These are phyloP conservation scores for Amphiura filiformis DNA, from an alignment of 35 echinoderm and acorn worm genomes.

Conservation along the genomic window DNA sequence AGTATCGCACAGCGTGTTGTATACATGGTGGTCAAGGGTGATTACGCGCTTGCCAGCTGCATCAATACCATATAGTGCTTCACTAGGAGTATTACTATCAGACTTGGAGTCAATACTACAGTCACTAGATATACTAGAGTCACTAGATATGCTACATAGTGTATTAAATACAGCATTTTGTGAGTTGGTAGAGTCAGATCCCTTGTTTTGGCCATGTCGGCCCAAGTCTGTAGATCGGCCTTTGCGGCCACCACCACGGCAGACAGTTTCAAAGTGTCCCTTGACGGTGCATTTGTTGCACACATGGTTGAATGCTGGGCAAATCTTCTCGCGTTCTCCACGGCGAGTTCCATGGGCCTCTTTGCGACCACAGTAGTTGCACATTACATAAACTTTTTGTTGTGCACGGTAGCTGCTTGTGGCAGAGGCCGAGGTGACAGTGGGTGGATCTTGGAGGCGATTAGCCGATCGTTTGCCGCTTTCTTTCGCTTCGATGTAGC, in stretches of 20 bases:
- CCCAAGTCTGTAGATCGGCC: background rate
- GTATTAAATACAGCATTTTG: background rate
- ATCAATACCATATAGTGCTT: no score
- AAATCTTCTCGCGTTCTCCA: background rate
- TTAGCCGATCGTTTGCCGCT: conserved; percentile 27
- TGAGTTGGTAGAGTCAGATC: no score
- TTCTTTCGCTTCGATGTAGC: conserved; percentile 45
- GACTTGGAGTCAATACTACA: background rate
- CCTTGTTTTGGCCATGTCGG: background rate
- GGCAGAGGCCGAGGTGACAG: background rate
- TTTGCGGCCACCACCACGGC: background rate
- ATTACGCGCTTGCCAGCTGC: no score
- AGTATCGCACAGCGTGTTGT: no score
- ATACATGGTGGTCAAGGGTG: no score
- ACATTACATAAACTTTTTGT: background rate
- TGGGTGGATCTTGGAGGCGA: conserved; percentile 5
- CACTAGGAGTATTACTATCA: background rate
- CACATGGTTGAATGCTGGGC: conserved; percentile 29
- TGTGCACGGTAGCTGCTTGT: conserved; percentile 24
- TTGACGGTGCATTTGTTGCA: conserved; percentile 25
- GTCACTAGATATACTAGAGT: background rate
- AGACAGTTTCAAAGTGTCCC: conserved; percentile 28
- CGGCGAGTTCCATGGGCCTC: conserved; percentile 1
- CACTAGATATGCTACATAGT: background rate
- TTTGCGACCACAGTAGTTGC: conserved; percentile 30